These are phyloP conservation scores for Dilophus febrilis DNA, from an alignment of 2,888 invertebrate genomes.

Conservation along the genomic window DNA sequence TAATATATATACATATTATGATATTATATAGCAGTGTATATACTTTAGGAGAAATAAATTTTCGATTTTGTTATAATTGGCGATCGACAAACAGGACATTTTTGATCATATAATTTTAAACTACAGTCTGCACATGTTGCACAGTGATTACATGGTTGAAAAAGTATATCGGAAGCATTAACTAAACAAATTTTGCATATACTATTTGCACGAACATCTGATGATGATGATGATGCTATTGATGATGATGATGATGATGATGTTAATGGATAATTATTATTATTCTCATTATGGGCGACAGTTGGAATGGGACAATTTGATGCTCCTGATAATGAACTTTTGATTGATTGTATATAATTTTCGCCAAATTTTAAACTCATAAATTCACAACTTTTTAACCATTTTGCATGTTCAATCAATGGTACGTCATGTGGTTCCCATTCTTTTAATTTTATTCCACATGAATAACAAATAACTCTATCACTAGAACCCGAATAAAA, in stretches of 20 bases:
- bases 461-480: conserved; percentile 3
- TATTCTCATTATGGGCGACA: no score
- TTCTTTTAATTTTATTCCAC: conserved; percentile 2
- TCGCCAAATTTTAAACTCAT: not conserved
- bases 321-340: no score
- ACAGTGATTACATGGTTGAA: conserved; percentile 6
- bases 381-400: conserved; percentile 1
- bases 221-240: no score
- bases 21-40: no score
- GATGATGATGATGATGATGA: no score
- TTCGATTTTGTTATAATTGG: no score
- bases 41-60: no score
- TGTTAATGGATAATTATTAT: no score
- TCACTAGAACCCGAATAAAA: conserved; percentile 6
- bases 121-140: conserved; percentile 3
- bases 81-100: conserved; percentile 2
- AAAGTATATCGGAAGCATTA: not conserved
- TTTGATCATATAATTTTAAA: not conserved
- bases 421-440: conserved; percentile 5
- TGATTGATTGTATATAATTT: no score
- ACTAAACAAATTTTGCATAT: conserved; percentile 6
- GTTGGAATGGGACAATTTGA: no score
- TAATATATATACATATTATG: no score
- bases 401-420: conserved; percentile 6
- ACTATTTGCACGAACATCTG: no score